These are phyloP conservation scores for Tragelaphus imberbis DNA, from an alignment of 2,113 vertebrate genomes.

Conservation along the genomic window DNA sequence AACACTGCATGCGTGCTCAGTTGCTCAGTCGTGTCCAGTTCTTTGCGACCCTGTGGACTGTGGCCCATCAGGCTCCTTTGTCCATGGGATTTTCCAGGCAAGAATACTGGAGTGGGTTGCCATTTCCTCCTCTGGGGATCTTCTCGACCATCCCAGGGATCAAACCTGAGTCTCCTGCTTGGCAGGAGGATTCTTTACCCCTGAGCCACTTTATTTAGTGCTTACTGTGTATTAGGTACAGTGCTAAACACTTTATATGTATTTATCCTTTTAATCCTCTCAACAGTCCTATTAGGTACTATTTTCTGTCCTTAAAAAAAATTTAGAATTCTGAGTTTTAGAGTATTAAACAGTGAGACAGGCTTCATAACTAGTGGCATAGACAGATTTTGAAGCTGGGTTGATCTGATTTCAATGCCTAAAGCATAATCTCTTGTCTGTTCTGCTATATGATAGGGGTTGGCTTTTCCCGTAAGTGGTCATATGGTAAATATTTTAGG, in stretches of 20 bases:
- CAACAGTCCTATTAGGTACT: not conserved
- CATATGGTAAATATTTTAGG: not conserved
- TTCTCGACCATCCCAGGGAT: not conserved
- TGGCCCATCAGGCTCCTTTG: not conserved
- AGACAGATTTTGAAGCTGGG: not conserved
- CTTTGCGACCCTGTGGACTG: not conserved
- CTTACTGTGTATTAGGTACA: not conserved
- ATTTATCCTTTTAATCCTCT: not conserved
- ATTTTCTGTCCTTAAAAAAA: not conserved
- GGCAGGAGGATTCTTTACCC: not conserved
- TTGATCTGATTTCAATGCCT: not conserved
- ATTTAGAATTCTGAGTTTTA: not conserved
- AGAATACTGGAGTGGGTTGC: not conserved
- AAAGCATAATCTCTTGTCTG: not conserved
- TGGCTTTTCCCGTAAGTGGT: not conserved
- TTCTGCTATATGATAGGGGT: not conserved
- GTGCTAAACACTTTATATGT: not conserved
- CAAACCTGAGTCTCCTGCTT: not conserved
- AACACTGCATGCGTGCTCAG: not conserved
- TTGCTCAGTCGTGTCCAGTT: not conserved
- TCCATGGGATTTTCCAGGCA: not conserved
- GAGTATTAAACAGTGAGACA: not conserved
- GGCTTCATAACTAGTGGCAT: not conserved
- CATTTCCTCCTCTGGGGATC: not conserved
- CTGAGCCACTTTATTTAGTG: not conserved